Conservation (phyloP, 1,140 invertebrate species). For the Bathynomus jamesi region DNA sequence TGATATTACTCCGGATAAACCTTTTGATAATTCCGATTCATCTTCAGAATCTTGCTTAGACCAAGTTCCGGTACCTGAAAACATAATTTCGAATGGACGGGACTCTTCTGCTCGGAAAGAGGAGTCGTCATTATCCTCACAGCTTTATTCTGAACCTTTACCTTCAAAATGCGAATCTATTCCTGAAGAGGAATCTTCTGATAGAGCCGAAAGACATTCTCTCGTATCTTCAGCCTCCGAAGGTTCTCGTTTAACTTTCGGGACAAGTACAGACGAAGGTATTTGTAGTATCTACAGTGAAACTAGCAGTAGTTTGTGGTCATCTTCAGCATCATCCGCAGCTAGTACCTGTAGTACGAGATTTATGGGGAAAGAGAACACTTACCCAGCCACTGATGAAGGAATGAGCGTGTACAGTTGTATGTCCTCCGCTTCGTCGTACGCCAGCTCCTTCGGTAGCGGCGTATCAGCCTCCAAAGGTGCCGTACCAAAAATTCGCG, state of each 20-base stretch:
- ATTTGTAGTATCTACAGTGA: conserved; percentile 27
- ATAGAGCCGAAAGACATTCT: neutral
- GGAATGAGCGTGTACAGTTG: conserved; percentile 18
- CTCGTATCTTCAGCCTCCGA: neutral
- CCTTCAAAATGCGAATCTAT: neutral
- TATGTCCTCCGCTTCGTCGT: conserved; percentile 10
- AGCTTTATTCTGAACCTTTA: neutral
- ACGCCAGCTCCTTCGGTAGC: neutral
- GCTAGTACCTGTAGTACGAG: neutral
- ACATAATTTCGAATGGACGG: too few relatives aligned
- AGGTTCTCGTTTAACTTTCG: conserved; percentile 21
- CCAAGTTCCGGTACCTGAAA: too few relatives aligned
- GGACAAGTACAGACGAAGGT: conserved; percentile 31
- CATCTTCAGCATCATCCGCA: conserved; percentile 16
- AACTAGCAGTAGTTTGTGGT: conserved; percentile 16
- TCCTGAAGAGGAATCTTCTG: neutral
- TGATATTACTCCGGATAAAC: too few relatives aligned
- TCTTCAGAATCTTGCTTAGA: too few relatives aligned
- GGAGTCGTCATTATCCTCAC: too few relatives aligned
- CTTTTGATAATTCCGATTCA: too few relatives aligned
- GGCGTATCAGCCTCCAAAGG: conserved; percentile 7
- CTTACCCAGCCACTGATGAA: conserved; percentile 11
- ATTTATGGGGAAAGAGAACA: conserved; percentile 9
- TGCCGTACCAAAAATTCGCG: conserved; percentile 14
- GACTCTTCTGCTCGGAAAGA: too few relatives aligned